Conservation (phyloP, 2,888 invertebrate genomes). For the Operophtera brumata region DNA sequence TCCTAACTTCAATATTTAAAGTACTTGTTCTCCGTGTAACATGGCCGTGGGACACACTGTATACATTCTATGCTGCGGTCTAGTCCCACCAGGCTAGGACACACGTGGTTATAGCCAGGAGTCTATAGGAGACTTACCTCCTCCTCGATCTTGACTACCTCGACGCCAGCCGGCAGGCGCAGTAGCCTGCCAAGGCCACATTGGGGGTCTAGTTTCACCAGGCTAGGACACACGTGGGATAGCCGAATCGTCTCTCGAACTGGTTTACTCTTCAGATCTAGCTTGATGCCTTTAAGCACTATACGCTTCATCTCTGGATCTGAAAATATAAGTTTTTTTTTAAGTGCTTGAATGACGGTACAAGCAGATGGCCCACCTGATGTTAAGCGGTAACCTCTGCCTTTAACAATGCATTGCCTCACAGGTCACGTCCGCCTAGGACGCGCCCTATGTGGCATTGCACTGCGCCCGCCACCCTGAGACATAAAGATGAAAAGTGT, state of each 20-base stretch:
- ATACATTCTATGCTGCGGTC: not conserved
- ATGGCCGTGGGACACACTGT: too few relatives aligned
- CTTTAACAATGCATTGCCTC: too few relatives aligned
- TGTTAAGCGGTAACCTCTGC: too few relatives aligned
- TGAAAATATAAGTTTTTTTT: not conserved
- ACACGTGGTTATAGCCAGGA: not conserved
- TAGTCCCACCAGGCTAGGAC: not conserved
- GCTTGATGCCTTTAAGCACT: conserved; percentile 1
- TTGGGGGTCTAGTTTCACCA: conserved; percentile 27
- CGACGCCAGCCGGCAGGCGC: conserved; percentile 33
- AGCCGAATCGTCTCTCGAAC: conserved; percentile 13
- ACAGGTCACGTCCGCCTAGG: too few relatives aligned
- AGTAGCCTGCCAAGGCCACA: conserved; percentile 41
- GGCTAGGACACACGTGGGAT: conserved; percentile 47
- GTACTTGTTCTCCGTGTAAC: too few relatives aligned
- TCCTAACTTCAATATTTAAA: too few relatives aligned
- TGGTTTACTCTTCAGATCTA: conserved; percentile 14
- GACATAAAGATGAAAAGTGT: too few relatives aligned
- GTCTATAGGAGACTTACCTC: conserved; percentile 41
- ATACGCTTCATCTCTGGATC: conserved; percentile 5
- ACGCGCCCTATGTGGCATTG: too few relatives aligned
- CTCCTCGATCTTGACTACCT: conserved; percentile 50
- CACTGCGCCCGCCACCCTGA: too few relatives aligned
- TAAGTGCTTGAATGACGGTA: too few relatives aligned
- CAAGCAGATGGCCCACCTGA: too few relatives aligned